Percentiles rank a stretch among this genome's conserved stretches.
Conservation (phyloP, 2,888 invertebrate species). For the Leistus spinibarbis region DNA sequence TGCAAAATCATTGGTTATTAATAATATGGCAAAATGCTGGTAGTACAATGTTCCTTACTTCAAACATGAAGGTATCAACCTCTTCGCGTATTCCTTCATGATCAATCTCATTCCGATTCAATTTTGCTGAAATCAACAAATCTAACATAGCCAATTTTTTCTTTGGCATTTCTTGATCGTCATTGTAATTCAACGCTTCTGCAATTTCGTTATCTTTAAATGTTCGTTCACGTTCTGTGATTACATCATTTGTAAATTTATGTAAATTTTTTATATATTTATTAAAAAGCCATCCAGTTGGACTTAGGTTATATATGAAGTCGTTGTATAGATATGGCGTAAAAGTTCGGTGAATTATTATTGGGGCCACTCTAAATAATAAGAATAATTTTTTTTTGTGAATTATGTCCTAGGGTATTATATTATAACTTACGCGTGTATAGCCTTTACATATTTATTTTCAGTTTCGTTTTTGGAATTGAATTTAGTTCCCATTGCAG, state of each 20-base stretch:
- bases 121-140: conserved; percentile 13
- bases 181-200: background rate
- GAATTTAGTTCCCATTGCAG: conserved; percentile 25
- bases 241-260: background rate
- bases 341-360: conserved; percentile 55
- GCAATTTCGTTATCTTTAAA: conserved; percentile 40
- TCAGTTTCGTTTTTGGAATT: background rate
- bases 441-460: conserved; percentile 8
- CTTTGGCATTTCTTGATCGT: background rate
- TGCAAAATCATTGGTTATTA: too few species aligned
- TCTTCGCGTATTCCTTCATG: conserved; percentile 25
- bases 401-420: too few species aligned
- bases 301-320: conserved; percentile 61
- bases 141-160: conserved; percentile 28
- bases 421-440: conserved; percentile 14
- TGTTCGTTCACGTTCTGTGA: conserved; percentile 22
- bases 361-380: conserved; percentile 47
- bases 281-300: conserved; percentile 59
- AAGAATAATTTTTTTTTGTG: background rate
- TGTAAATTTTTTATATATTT: conserved; percentile 50
- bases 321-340: conserved; percentile 65
- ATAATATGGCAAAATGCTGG: too few species aligned
- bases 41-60: conserved; percentile 8
- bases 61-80: conserved; percentile 31
- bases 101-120: conserved; percentile 6